phyloP scores from a whole-genome alignment of 2,888 invertebrate genomes.

The Dasypolia templi region DNA sequence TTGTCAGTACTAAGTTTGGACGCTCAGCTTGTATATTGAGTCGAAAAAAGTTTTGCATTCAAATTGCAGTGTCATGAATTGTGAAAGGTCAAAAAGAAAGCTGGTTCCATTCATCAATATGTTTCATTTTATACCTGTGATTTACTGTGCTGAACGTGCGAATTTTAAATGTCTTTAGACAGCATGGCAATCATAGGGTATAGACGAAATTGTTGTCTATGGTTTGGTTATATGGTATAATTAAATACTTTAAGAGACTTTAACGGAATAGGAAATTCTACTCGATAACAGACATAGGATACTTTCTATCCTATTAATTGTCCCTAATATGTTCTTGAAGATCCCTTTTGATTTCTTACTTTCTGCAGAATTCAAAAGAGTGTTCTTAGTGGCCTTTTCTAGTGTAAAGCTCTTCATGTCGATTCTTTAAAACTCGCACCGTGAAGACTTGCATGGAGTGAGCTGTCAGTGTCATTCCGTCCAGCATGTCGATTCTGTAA shows the following conservation, averaged over 20 bases:
- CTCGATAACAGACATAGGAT: not conserved
- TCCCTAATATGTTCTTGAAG: not conserved
- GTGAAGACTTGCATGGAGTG: too few relatives aligned
- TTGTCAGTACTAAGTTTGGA: not conserved
- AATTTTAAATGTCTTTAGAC: not conserved
- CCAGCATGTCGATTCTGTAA: too few relatives aligned
- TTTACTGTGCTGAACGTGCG: conserved; percentile 5
- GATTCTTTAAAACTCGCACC: too few relatives aligned
- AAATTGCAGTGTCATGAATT: conserved; percentile 32
- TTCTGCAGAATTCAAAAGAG: not conserved
- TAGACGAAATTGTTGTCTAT: not conserved
- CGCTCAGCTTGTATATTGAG: not conserved
- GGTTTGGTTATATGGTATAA: too few relatives aligned
- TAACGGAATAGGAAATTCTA: not conserved
- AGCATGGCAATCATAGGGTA: not conserved
- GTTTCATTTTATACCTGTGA: conserved; percentile 17
- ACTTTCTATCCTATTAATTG: not conserved
- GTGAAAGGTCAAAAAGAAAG: conserved; percentile 44
- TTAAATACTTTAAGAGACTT: too few relatives aligned
- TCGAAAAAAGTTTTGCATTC: conserved; percentile 19
- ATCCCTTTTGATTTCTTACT: not conserved
- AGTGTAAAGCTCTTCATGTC: not conserved
- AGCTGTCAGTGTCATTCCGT: too few relatives aligned
- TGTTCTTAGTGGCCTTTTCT: not conserved
- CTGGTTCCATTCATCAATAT: conserved; percentile 11